phyloP scores from a whole-genome alignment of 2,888 invertebrate species.

The Dolichomitus sp. region DNA sequence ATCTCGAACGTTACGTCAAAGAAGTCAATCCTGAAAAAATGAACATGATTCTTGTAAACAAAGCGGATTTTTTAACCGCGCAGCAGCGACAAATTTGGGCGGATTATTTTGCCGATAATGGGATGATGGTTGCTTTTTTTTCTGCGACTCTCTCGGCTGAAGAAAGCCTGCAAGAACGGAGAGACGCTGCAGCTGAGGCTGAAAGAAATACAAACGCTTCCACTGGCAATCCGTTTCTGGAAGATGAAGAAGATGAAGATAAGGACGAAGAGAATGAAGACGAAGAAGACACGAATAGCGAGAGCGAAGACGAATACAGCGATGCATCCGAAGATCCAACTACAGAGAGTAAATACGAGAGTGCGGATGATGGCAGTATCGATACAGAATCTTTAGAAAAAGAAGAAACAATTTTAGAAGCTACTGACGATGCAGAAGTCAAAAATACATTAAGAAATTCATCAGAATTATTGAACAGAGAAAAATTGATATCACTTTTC shows the following conservation, averaged over 20 bases:
- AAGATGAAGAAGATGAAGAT: conserved; percentile 66
- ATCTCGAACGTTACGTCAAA: conserved; percentile 95
- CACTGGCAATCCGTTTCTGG: conserved; percentile 38
- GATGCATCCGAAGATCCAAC: conserved; percentile 71
- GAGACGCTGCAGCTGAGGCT: conserved; percentile 72
- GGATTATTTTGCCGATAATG: conserved; percentile 91
- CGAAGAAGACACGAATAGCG: conserved; percentile 62
- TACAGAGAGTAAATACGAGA: conserved; percentile 77
- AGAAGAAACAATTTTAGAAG: conserved; percentile 38
- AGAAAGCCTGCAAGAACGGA: conserved; percentile 74
- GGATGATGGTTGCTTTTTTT: conserved; percentile 95
- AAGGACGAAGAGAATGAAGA: conserved; percentile 72
- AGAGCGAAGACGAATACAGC: conserved; percentile 66
- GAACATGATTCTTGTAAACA: conserved; percentile 96
- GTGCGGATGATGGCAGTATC: conserved; percentile 65
- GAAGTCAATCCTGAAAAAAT: conserved; percentile 91
- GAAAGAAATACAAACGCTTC: background rate
- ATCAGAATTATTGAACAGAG: conserved; percentile 89
- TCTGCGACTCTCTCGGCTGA: conserved; percentile 92
- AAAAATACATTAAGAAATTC: conserved; percentile 85
- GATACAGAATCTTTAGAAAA: background rate
- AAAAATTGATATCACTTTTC: conserved; percentile 91
- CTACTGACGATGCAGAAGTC: background rate
- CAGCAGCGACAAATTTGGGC: conserved; percentile 95
- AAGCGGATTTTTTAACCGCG: conserved; percentile 96